Base-by-base conservation (phyloP, 1,140 invertebrate genomes). In the Coptotermes formosanus region DNA sequence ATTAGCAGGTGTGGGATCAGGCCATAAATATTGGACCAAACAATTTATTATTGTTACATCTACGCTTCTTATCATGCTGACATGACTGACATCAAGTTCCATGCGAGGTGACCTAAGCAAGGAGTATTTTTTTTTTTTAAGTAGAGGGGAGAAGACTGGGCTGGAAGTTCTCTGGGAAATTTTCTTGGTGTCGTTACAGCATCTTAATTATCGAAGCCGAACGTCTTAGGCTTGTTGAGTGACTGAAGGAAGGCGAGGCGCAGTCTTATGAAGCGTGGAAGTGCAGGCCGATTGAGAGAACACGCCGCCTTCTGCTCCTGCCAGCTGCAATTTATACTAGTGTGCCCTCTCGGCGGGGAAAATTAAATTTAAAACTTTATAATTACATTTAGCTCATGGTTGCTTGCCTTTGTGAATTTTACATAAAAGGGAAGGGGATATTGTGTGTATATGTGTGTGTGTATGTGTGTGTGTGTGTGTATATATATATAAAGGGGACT, bases 361-460 rank as follows among this genome's bases (percentile, higher is more conserved):
- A 75, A 75, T 75, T 75, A 75, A 75, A 75, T 75, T 75, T 75
- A 75, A 75, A 30, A 75, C 64, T 75, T 75, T 75, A 75, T 75
- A 75, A 75, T 75, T 75, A 75, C 64, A 75, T 75, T 75, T 75
- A 75, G 25, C 64, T 75, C 64, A 75, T 30, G 64, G 64, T 75
- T 75, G 64, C 64, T 75, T 75, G 64, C 64, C 64, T 75, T 75
- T 75, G 64, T 75, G 64, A 75, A 75, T 75, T 75, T 75, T 75
- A 75, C 14, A 75, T 75, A 75, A 75, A 75, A 75, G 64, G 25
- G 64, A 30, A n/a, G 64, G 14, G 64, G 14, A 75, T 75, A 75
- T 75, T 75, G 25, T 75, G 64, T 75, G 64, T 75, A 21, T 64
- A 7, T 64, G 7, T 16, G 9, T 48, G 11, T 9, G 45, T 16